phyloP scores from a whole-genome alignment of 2,113 vertebrate species.

The Tragelaphus buxtoni region DNA sequence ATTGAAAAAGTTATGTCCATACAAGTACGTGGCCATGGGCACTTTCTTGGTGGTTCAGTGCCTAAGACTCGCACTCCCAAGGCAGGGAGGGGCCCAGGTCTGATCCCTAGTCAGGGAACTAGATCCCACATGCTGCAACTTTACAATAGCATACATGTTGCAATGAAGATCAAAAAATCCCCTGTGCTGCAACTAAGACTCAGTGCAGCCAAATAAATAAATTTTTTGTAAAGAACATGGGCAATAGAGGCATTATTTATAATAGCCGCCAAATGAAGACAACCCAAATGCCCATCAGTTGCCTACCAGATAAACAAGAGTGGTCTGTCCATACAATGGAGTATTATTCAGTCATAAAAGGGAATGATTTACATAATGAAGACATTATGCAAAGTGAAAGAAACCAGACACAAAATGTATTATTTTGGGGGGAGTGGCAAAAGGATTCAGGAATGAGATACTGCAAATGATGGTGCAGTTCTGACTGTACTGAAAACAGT shows the following conservation, averaged over 20 bases:
- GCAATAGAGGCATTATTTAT: not conserved
- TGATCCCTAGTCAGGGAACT: not conserved
- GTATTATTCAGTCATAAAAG: not conserved
- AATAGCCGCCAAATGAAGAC: not conserved
- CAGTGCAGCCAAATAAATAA: not conserved
- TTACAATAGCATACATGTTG: not conserved
- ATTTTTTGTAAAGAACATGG: not conserved
- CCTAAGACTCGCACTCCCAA: not conserved
- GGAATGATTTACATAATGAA: not conserved
- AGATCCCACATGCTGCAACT: not conserved
- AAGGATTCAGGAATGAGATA: not conserved
- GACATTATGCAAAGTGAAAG: not conserved
- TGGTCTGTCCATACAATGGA: not conserved
- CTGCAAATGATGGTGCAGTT: rapidly evolving
- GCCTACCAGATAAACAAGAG: not conserved
- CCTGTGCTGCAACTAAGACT: not conserved
- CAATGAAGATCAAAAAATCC: not conserved
- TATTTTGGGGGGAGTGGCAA: not conserved
- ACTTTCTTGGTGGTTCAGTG: not conserved
- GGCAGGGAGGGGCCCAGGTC: not conserved
- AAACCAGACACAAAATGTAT: not conserved
- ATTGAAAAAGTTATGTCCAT: not conserved
- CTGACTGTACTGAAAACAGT: not conserved
- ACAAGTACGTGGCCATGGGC: not conserved
- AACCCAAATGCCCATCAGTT: not conserved